These are phyloP conservation scores for Phasianus colchicus DNA, from an alignment of 2,113 vertebrate genomes.

Conservation along the genomic window DNA sequence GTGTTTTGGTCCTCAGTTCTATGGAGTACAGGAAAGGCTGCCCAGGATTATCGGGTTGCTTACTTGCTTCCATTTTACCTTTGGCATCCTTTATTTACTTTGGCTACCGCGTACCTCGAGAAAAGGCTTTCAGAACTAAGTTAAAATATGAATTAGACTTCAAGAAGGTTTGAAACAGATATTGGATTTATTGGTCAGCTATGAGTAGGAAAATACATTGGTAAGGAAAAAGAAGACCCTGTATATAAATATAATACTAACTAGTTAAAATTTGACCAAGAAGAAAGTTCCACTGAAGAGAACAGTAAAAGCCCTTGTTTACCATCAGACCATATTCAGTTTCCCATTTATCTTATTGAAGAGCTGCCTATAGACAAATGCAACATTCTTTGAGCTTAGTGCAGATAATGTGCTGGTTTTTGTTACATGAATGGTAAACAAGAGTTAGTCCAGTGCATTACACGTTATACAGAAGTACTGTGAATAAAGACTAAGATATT, in stretches of 20 bases:
- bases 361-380: slow-evolving; percentile 91
- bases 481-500: slow-evolving; percentile 80
- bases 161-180: slow-evolving; percentile 91
- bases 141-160: slow-evolving; percentile 84
- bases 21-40: not conserved
- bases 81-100: not conserved
- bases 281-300: slow-evolving; percentile 90
- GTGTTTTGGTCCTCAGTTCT: not conserved
- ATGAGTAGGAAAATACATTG: slow-evolving; percentile 99
- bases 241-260: slow-evolving; percentile 94
- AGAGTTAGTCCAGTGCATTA: slow-evolving; percentile 99
- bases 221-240: slow-evolving; percentile 97
- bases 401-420: slow-evolving; percentile 98
- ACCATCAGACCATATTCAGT: slow-evolving; percentile 92
- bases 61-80: not conserved
- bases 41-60: not conserved
- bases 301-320: slow-evolving; percentile 95
- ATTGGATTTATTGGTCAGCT: slow-evolving; percentile 98
- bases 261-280: slow-evolving; percentile 93
- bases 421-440: slow-evolving; percentile 96
- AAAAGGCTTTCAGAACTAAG: not conserved
- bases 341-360: slow-evolving; percentile 91
- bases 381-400: slow-evolving; percentile 95
- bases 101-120: accelerated
- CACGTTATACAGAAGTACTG: slow-evolving; percentile 85